phyloP scores from a whole-genome alignment of 2,888 invertebrate genomes.

The Rotaria sp. region DNA sequence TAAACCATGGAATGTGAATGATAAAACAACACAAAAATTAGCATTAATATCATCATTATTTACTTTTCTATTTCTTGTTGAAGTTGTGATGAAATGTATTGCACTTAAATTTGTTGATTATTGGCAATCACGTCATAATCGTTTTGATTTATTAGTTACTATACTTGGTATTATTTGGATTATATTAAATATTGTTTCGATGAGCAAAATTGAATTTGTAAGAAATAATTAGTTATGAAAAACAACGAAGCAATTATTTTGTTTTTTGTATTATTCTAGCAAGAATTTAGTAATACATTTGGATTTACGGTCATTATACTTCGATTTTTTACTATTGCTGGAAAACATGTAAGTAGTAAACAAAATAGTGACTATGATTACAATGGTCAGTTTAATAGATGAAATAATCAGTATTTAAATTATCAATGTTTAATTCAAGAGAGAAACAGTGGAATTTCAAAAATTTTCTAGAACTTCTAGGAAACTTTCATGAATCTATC shows the following conservation, averaged over 20 bases:
- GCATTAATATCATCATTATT: slow-evolving; percentile 76
- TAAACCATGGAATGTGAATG: slow-evolving; percentile 61
- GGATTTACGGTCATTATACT: slow-evolving; percentile 96
- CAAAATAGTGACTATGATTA: too few species aligned
- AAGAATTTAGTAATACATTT: slow-evolving; percentile 66
- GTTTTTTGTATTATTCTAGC: not conserved
- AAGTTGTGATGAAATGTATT: slow-evolving; percentile 93
- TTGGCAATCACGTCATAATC: slow-evolving; percentile 91
- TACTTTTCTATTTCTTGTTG: slow-evolving; percentile 83
- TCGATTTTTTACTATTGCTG: slow-evolving; percentile 96
- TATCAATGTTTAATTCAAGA: too few species aligned
- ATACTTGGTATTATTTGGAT: slow-evolving; percentile 94
- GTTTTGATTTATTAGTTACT: slow-evolving; percentile 93
- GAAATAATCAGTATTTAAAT: too few species aligned
- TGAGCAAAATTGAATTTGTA: slow-evolving; percentile 35
- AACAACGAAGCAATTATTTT: not conserved
- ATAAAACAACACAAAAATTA: slow-evolving; percentile 16
- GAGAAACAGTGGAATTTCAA: too few species aligned
- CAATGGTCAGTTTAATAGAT: too few species aligned
- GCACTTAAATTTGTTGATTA: slow-evolving; percentile 95
- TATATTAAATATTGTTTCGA: slow-evolving; percentile 55
- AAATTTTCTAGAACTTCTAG: too few species aligned
- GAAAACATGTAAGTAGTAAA: slow-evolving; percentile 73
- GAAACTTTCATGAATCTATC: too few species aligned
- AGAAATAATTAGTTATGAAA: not conserved